Percentiles rank a stretch among this genome's conserved stretches.
These are phyloP conservation scores for Psylliodes chrysocephalus DNA, from an alignment of 2,888 invertebrate genomes.

Conservation along the genomic window DNA sequence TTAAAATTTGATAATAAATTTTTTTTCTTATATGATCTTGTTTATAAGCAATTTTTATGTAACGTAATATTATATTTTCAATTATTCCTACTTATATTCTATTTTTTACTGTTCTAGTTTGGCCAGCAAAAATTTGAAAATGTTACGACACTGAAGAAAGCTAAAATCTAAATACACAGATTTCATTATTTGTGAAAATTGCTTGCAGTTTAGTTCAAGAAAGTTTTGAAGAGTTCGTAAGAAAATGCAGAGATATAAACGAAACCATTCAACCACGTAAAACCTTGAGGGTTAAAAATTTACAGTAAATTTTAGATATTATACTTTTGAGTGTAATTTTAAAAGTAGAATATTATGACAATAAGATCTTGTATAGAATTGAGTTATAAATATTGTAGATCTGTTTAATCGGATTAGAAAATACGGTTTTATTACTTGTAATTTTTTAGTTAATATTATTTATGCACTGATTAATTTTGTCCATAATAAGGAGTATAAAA, in stretches of 20 bases:
- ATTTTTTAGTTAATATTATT: too few relatives aligned
- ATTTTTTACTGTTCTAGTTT: too few relatives aligned
- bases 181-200: not conserved
- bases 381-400: not conserved
- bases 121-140: too few relatives aligned
- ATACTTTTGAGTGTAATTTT: not conserved
- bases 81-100: too few relatives aligned
- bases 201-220: not conserved
- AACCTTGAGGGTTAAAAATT: not conserved
- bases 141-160: not conserved
- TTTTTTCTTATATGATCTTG: too few relatives aligned
- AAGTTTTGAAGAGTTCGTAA: not conserved
- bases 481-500: too few relatives aligned
- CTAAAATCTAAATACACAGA: not conserved
- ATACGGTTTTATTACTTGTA: too few relatives aligned
- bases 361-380: not conserved
- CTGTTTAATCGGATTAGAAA: not conserved
- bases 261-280: not conserved
- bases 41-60: too few relatives aligned
- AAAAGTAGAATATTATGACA: not conserved
- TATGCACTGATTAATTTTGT: too few relatives aligned
- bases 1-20: too few relatives aligned
- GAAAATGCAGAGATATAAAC: not conserved
- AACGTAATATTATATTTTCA: too few relatives aligned
- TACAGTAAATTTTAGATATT: constrained; percentile 3